Evolutionary conservation across 2,113 vertebrate species (phyloP), one percentile per base, ranked within the genome.

Genomic region (Ibidorhyncha struthersii): DNA sequence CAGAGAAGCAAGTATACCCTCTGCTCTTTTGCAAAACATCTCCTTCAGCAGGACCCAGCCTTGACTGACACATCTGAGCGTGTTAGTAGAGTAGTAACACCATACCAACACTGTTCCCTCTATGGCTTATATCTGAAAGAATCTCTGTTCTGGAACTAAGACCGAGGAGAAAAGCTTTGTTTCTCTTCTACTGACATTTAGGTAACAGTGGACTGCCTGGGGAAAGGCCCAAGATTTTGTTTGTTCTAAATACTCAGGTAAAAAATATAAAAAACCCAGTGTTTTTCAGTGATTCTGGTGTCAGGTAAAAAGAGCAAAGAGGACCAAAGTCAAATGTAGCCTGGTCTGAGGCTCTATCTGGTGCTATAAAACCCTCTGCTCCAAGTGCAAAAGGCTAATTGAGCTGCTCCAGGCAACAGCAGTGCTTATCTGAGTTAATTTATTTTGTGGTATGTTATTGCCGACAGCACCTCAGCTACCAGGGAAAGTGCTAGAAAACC

Each of bases 381-480:
- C 71, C 71, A 67, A 97, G 95, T 89, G 87, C 89, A 96, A 95
- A 94, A 91, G 89, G 94, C 74, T 96, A 97, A 96, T 93, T 94
- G 87, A 95, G 79, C 82, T 90, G 94, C 93, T 92, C 96, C 45
- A 86, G 95, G 96, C 96, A 97, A 97, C 96, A 78, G 92, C 80
- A 79, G 74, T 32, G 53, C 92, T 96, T 96, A 96, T 95, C 92
- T 89, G 70, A 94, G 86, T 53, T 95, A 89, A 95, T 97, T 96
- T 89, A 90, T 89, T 95, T 91, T 84, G 59, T 70, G 73, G 19
- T 69, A 43, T 52, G 18, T 74, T 91, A 92, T 65, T 92, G 70
- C 92, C 0, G 1, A 77, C 90, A 87, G 91, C 85, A 93, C 86
- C 91, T 88, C 82, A 47, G 79, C 30, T 86, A 81, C 69, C 79